These are phyloP conservation scores for Melospiza georgiana DNA, from an alignment of 2,113 vertebrate genomes.

Conservation along the genomic window DNA sequence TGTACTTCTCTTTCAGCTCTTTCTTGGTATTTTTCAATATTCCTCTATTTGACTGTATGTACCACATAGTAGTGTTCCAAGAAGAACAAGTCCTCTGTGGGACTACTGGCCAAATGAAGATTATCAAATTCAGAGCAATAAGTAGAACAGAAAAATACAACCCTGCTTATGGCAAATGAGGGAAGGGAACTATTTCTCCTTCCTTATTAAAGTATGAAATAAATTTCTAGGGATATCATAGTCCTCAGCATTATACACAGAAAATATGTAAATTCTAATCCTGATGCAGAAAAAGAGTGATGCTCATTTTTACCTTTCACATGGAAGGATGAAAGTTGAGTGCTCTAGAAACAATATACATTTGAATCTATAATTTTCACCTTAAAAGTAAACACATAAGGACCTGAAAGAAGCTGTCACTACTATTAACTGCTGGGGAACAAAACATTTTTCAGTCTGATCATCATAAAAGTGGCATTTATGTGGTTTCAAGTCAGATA, in stretches of 20 bases:
- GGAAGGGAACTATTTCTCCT: background rate
- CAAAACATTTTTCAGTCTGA: background rate
- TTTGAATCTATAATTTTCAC: background rate
- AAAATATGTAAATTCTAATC: background rate
- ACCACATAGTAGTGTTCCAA: background rate
- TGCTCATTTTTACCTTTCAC: background rate
- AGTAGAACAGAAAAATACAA: background rate
- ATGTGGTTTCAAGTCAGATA: background rate
- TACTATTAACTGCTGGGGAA: background rate
- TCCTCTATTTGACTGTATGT: background rate
- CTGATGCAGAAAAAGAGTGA: background rate
- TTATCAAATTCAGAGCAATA: background rate
- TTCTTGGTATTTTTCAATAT: background rate
- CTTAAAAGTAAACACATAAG: background rate
- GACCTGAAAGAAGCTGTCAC: background rate
- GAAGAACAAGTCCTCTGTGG: background rate
- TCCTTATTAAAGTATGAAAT: background rate
- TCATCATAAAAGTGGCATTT: background rate
- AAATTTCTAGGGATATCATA: background rate
- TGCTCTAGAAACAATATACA: background rate
- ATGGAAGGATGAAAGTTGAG: background rate
- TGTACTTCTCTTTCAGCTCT: background rate
- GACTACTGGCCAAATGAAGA: background rate
- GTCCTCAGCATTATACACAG: background rate
- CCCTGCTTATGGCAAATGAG: background rate